Conservation (phyloP, 2,888 invertebrate species). For the Ormyrus pomaceus region DNA sequence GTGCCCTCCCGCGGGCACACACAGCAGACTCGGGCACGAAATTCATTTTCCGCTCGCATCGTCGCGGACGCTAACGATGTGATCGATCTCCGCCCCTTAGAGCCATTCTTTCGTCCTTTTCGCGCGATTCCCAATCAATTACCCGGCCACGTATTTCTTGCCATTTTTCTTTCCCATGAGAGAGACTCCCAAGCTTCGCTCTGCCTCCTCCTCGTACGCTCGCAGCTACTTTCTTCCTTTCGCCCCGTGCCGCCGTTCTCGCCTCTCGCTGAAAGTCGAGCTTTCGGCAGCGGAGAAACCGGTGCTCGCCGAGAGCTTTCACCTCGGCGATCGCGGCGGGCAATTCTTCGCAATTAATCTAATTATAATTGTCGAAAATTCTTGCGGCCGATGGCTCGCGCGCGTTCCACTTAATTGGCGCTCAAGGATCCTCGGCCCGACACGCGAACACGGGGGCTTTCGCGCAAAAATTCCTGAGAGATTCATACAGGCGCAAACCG, state of each 20-base stretch:
- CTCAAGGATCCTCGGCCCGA: neutral
- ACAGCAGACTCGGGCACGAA: slow-evolving; percentile 50
- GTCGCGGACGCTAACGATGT: slow-evolving; percentile 60
- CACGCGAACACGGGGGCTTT: neutral
- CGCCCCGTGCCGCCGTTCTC: too few species aligned
- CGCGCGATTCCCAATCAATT: slow-evolving; percentile 54
- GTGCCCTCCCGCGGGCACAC: slow-evolving; percentile 31
- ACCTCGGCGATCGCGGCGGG: too few species aligned
- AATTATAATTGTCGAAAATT: slow-evolving; percentile 19
- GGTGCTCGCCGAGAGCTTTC: too few species aligned
- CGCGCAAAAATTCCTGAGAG: slow-evolving; percentile 26
- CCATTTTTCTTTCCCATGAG: slow-evolving; percentile 32
- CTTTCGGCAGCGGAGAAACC: too few species aligned
- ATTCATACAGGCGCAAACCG: slow-evolving; percentile 9
- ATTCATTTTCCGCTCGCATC: slow-evolving; percentile 63
- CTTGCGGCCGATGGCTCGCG: neutral
- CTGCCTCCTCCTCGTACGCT: neutral
- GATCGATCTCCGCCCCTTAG: slow-evolving; percentile 61
- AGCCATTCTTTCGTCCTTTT: slow-evolving; percentile 31
- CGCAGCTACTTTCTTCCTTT: neutral
- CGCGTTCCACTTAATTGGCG: slow-evolving; percentile 6
- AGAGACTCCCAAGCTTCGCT: slow-evolving; percentile 9
- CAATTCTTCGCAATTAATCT: slow-evolving; percentile 12
- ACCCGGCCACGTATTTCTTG: slow-evolving; percentile 26
- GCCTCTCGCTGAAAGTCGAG: too few species aligned